Evolutionary conservation across 2,797 vertebrate species (phyloP).

Genomic region (Benthosema pterotum): DNA sequence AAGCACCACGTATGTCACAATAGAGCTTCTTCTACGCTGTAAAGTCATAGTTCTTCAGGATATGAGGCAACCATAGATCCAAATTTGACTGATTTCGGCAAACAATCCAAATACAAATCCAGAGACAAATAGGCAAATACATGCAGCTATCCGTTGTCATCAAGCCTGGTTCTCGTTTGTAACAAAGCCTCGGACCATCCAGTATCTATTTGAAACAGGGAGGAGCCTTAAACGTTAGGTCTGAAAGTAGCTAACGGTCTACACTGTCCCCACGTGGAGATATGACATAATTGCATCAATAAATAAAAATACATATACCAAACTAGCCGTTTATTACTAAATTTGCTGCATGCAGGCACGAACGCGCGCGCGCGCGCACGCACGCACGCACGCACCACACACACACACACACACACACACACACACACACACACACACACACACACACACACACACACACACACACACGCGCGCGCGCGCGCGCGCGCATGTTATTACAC

Average conservation of each 20-base stretch:
- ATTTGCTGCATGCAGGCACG: too few relatives aligned
- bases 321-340: too few relatives aligned
- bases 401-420: too few relatives aligned
- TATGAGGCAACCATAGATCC: not conserved
- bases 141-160: not conserved
- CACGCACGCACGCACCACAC: too few relatives aligned
- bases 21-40: slow-evolving; percentile 1
- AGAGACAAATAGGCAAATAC: not conserved
- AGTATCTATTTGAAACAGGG: slow-evolving; percentile 35
- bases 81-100: not conserved
- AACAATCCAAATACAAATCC: not conserved
- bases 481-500: too few relatives aligned
- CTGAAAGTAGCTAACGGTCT: slow-evolving; percentile 50
- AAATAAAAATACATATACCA: too few relatives aligned
- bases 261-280: slow-evolving; percentile 57
- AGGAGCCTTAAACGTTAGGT: slow-evolving; percentile 14
- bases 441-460: too few relatives aligned
- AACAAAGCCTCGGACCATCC: slow-evolving; percentile 27
- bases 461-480: too few relatives aligned
- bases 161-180: not conserved
- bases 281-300: not conserved
- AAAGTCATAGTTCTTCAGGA: slow-evolving; percentile 30
- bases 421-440: too few relatives aligned
- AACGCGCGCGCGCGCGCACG: too few relatives aligned
- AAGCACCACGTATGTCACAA: slow-evolving; percentile 18